Conservation (phyloP, 2,113 vertebrate genomes). For the Podocnemis expansa region DNA sequence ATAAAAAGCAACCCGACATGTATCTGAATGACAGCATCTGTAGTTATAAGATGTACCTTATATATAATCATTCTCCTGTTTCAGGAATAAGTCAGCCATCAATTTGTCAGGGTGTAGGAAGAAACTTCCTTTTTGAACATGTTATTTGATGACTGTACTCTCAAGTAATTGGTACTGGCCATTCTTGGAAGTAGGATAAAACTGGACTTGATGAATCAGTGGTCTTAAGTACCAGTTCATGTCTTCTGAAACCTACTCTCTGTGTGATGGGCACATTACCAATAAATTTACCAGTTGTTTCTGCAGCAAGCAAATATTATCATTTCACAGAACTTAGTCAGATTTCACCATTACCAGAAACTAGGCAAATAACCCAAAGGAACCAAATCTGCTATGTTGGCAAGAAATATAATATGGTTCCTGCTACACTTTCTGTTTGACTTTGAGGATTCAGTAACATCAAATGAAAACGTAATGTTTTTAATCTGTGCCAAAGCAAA, state of each 20-base stretch:
- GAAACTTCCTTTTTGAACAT: background rate
- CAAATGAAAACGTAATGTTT: background rate
- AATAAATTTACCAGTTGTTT: background rate
- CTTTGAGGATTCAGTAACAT: background rate
- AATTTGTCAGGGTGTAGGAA: background rate
- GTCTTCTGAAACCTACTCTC: background rate
- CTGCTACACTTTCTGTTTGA: background rate
- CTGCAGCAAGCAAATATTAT: background rate
- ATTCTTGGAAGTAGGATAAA: background rate
- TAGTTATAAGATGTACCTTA: background rate
- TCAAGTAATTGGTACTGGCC: background rate
- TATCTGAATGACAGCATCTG: background rate
- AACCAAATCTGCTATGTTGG: background rate
- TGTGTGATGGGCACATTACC: background rate
- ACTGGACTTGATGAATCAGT: background rate
- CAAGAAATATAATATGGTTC: background rate
- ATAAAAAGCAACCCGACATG: background rate
- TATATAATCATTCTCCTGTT: background rate
- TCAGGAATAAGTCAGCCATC: background rate
- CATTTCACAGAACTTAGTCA: background rate
- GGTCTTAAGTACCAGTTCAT: background rate
- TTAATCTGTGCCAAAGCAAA: background rate
- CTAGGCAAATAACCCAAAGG: background rate
- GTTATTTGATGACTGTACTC: background rate
- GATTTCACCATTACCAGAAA: background rate